Percentiles rank a stretch among this genome's conserved stretches.
Evolutionary conservation across 2,113 vertebrate species (phyloP).

Genomic region (Xiphorhynchus elegans): DNA sequence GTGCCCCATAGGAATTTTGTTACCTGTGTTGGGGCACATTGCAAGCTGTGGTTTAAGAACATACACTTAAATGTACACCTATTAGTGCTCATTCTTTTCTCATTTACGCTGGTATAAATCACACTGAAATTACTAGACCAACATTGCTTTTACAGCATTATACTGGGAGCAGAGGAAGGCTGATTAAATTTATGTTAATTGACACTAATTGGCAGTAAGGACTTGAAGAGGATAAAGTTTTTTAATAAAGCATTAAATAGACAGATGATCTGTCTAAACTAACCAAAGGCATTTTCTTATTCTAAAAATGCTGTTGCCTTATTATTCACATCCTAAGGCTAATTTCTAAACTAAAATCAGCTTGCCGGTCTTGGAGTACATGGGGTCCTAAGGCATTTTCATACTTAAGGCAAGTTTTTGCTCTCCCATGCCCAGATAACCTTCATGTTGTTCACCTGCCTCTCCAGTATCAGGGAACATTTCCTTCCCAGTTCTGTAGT

Average conservation of each 20-base stretch:
- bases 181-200: slow-evolving; percentile 47
- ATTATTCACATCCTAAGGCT: not conserved
- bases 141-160: not conserved
- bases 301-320: not conserved
- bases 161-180: not conserved
- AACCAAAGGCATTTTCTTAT: slow-evolving; percentile 1
- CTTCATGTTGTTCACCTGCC: not conserved
- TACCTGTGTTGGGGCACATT: not conserved
- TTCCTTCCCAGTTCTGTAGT: not conserved
- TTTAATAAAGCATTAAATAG: slow-evolving; percentile 42
- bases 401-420: not conserved
- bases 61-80: not conserved
- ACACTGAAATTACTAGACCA: not conserved
- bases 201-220: slow-evolving; percentile 34
- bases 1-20: not conserved
- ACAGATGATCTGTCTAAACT: slow-evolving; percentile 17
- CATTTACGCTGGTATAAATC: slow-evolving; percentile 19
- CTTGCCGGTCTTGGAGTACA: not conserved
- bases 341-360: not conserved
- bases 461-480: not conserved
- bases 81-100: slow-evolving; percentile 27
- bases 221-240: slow-evolving; percentile 24
- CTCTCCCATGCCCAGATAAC: not conserved
- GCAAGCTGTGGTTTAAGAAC: slow-evolving; percentile 2
- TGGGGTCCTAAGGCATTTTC: not conserved